Evolutionary conservation across 2,113 vertebrate genomes (phyloP).

Genomic region (Nasalis larvatus): DNA sequence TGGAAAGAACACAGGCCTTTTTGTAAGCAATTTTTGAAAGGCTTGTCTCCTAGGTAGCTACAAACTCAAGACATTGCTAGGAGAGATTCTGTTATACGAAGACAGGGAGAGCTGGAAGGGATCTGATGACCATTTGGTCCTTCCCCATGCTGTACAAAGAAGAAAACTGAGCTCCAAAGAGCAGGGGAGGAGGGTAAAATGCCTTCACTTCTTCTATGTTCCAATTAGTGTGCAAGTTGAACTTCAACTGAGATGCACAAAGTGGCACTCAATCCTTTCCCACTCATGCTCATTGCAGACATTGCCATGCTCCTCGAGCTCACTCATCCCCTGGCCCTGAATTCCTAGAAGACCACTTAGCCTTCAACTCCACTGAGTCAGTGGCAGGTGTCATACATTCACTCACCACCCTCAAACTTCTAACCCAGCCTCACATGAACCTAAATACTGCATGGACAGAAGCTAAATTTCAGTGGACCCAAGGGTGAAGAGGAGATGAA

Average conservation of each 20-base stretch:
- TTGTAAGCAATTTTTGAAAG: constrained; percentile 54
- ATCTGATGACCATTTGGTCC: not conserved
- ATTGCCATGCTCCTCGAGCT: not conserved
- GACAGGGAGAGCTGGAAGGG: not conserved
- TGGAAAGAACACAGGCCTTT: constrained; percentile 57
- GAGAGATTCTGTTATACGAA: constrained; percentile 50
- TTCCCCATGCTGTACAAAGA: not conserved
- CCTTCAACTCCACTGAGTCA: not conserved
- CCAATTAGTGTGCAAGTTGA: not conserved
- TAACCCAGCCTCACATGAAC: not conserved
- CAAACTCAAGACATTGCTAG: constrained; percentile 63
- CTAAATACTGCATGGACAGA: not conserved
- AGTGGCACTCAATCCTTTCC: not conserved
- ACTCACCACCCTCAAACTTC: not conserved
- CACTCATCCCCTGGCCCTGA: not conserved
- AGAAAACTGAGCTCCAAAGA: constrained; percentile 27
- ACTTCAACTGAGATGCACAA: not conserved
- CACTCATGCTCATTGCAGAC: not conserved
- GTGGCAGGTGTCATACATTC: not conserved
- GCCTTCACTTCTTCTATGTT: not conserved
- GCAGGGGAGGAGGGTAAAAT: not conserved
- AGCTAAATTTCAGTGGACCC: not conserved
- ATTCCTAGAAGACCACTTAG: not conserved
- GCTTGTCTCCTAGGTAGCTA: constrained; percentile 58
- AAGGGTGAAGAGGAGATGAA: not conserved